Percentiles rank a stretch among this genome's conserved stretches.
Evolutionary conservation across 2,797 vertebrate genomes (phyloP).

Genomic region (Trachops cirrhosus): DNA sequence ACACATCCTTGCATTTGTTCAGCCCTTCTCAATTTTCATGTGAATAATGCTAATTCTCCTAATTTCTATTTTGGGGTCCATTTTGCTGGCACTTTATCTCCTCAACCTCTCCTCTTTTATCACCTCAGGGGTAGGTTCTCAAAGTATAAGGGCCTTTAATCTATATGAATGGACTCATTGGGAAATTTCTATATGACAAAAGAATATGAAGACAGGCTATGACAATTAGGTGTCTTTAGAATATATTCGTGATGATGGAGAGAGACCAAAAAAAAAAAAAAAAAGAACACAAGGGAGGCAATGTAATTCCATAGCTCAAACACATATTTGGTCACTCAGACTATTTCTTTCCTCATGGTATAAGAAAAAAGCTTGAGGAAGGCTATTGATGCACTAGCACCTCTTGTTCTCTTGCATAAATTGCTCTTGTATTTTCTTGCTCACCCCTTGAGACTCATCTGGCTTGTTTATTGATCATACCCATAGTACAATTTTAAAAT

Average conservation of each 20-base stretch:
- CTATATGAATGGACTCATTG: not conserved
- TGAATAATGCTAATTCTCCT: not conserved
- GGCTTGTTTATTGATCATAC: not conserved
- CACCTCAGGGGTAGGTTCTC: not conserved
- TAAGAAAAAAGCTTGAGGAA: not conserved
- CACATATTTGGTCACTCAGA: not conserved
- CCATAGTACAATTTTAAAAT: not conserved
- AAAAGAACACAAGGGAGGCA: not conserved
- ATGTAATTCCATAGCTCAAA: not conserved
- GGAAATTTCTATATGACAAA: not conserved
- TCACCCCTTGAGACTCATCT: not conserved
- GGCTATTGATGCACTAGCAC: accelerated
- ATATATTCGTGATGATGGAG: not conserved
- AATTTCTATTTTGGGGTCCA: not conserved
- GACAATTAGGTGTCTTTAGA: not conserved
- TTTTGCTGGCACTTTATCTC: not conserved
- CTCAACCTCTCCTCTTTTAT: not conserved
- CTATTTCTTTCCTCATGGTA: not conserved
- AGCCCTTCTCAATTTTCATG: not conserved
- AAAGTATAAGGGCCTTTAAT: not conserved
- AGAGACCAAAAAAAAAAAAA: not conserved
- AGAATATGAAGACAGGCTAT: not conserved
- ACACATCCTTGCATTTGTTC: not conserved
- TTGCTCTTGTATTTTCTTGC: not conserved
- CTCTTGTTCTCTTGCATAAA: accelerated